Percentiles rank a stretch among this genome's conserved stretches.
Conservation (phyloP, 92 coral and sea anemone genomes). For the Parazoanthus darwini region DNA sequence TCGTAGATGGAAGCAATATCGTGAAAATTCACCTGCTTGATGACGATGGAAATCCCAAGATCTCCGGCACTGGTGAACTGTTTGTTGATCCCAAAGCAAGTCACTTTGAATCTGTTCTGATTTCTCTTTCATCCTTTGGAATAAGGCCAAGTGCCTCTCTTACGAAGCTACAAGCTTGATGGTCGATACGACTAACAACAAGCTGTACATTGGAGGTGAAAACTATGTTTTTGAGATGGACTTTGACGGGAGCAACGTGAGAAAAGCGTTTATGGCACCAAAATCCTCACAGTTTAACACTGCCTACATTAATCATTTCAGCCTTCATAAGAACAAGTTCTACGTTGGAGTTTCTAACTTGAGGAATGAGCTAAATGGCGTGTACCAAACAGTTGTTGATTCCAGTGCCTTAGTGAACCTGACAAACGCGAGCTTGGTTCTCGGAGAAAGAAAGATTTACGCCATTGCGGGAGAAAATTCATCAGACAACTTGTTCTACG, state of each 20-base stretch:
- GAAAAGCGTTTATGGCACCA: neutral
- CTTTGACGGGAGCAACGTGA: neutral
- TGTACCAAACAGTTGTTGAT: neutral
- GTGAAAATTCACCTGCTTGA: constrained; percentile 31
- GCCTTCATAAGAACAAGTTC: neutral
- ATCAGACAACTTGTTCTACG: neutral
- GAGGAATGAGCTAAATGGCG: neutral
- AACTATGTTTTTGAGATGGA: constrained; percentile 5
- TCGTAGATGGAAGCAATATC: constrained; percentile 26
- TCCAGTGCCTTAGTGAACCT: neutral
- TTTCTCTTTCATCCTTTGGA: neutral
- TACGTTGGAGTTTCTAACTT: neutral
- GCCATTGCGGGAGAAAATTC: neutral
- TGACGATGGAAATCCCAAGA: constrained; percentile 29
- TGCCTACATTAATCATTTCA: neutral
- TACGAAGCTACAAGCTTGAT: constrained; percentile 16
- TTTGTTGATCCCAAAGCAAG: constrained; percentile 35
- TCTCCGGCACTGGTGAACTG: constrained; percentile 39
- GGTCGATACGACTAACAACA: neutral
- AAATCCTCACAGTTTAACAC: neutral
- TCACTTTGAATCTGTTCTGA: constrained; percentile 25
- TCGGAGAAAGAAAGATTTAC: neutral
- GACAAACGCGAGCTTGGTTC: constrained; percentile 1
- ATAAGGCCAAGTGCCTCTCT: neutral
- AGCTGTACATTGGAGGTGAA: constrained; percentile 1